These are phyloP conservation scores for Beris morrisii DNA, from an alignment of 2,888 invertebrate species.

Conservation along the genomic window DNA sequence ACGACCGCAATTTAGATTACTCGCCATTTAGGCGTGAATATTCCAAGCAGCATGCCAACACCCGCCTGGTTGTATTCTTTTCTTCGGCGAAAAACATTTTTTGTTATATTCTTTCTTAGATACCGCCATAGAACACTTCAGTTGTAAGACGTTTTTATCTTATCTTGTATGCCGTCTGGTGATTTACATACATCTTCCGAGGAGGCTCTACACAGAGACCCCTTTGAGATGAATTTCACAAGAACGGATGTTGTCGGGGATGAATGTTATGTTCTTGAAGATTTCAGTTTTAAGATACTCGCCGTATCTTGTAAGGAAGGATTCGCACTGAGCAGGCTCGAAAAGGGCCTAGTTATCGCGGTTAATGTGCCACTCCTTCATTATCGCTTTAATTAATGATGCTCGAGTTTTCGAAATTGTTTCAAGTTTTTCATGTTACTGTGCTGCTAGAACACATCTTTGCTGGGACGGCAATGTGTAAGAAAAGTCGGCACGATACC, in stretches of 20 bases:
- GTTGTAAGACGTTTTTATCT: too few species aligned
- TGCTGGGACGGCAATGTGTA: not conserved
- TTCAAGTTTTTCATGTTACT: constrained; percentile 26
- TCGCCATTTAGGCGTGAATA: constrained; percentile 26
- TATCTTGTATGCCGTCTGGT: too few species aligned
- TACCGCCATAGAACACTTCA: too few species aligned
- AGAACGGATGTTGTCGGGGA: constrained; percentile 5
- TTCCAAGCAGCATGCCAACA: constrained; percentile 17
- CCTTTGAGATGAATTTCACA: not conserved
- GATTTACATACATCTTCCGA: too few species aligned
- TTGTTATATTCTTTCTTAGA: too few species aligned
- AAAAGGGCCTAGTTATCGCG: not conserved
- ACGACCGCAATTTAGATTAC: constrained; percentile 23
- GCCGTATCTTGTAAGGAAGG: not conserved
- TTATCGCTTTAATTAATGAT: constrained; percentile 27
- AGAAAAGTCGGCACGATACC: not conserved
- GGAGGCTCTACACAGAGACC: too few species aligned
- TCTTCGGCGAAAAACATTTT: too few species aligned
- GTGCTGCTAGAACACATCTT: not conserved
- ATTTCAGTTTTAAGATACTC: not conserved
- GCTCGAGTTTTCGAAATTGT: constrained; percentile 24
- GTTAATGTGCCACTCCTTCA: constrained; percentile 12
- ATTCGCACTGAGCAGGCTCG: not conserved
- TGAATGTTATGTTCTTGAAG: not conserved
- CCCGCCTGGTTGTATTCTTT: too few species aligned